Evolutionary conservation across 2,888 invertebrate species (phyloP), one percentile per base, ranked within the genome.

Genomic region (Trimorus sp.): DNA sequence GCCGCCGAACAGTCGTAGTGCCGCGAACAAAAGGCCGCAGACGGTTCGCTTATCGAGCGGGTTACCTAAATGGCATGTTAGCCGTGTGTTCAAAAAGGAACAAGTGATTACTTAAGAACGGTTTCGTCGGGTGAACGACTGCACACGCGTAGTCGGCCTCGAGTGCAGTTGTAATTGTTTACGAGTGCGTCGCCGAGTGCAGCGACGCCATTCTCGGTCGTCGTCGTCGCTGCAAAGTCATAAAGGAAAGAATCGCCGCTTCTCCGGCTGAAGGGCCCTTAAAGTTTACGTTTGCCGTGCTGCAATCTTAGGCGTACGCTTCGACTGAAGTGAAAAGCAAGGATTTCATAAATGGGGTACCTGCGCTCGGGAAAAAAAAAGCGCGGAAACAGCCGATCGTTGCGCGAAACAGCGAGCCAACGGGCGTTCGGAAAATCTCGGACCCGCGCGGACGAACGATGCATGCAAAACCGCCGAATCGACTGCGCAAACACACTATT

Each of bases 201-300:
- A 63, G 53, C 70, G 58, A 51, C 70, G 77, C 45, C 70, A 77
- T 78, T 71, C 66, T 78, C 78, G 71, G 58, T 48, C 70, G 63
- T 66, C 66, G 65, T 78, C 40, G 40, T 74, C 65, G 80, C 56
- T 62, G 75, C 66, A 49, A 63, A 77, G 81, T 73, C 73, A 76
- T 77, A 77, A 81, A 77, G 80, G 70, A 71, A 74, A 76, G 80
- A 80, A 80, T 80, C 80, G 80, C 65, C 65, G 65, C 75, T 70
- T 73, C 68, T 73, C 56, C 68, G 59, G 66, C 77, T 81, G 49
- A 73, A 76, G 80, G 53, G 68, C 68, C 68, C 81, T 77, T 63
- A 60, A 73, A 81, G 73, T 73, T 81, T 76, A 81, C 65, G 69
- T 58, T 49, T 71, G 59, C 66, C 15, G 68, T 56, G 58, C 65